Evolutionary conservation across 1,140 invertebrate species (phyloP), one percentile per base, ranked within the genome.

Genomic region (Nixonia krombeini): DNA sequence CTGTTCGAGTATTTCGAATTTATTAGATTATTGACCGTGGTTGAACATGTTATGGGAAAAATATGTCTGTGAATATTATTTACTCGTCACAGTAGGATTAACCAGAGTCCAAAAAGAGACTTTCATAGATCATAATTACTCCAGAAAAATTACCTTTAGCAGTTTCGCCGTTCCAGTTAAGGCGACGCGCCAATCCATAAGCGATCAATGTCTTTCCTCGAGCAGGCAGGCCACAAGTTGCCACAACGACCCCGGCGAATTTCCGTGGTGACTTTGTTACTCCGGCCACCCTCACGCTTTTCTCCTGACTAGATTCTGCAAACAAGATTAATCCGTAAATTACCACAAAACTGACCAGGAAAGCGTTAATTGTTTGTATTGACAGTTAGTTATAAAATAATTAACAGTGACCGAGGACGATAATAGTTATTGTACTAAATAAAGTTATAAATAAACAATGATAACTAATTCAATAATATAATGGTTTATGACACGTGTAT

Each of bases 121-220:
- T 21, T 21, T 21, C 2, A 21, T 21, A 21, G 2, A 3, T 23
- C 10, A 18, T 5, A 10, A 4, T 18, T 13, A 10, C 8, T 12
- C 1, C 5, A 42, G 10, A 3, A 42, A 25, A 42, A 26, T 56
- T 86, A 95, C 94, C 93, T 92, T 92, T 94, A 17, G 94, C 92
- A 63, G 89, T 89, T 64, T 95, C 91, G 9, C 94, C 93, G 74
- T 93, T 95, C 93, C 94, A 97, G 76, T 94, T 95, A 16, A 97
- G 88, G 72, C 96, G 94, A 35, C 94, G 86, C 33, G 91, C 88
- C n/a, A 97, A 87, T 68, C 94, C 94, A 71, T 94, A 93, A 0
- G 94, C 93, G 52, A 97, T 90, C 77, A 96, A 93, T 16, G 94
- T 97, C 86, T 98, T 98, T 38, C 93, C 94, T 16, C 94, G 86